A percentile compares a stretch with the other conserved stretches of the same genome.
These are phyloP conservation scores for Etheostoma spectabile DNA, from an alignment of 2,113 vertebrate species.

Conservation along the genomic window DNA sequence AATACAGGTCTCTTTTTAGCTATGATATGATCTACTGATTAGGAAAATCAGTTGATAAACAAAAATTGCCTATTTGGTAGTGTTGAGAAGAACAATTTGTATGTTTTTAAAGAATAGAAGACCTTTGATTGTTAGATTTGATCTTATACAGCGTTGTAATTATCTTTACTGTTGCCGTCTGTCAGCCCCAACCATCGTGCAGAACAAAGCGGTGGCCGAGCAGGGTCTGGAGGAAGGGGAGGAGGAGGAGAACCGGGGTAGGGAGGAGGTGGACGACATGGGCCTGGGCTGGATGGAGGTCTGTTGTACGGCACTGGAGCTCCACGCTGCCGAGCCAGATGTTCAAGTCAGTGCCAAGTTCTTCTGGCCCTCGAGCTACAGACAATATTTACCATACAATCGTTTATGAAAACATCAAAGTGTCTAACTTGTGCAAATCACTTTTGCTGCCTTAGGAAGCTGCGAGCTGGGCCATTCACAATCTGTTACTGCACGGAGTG, in stretches of 20 bases:
- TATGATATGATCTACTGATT: background rate
- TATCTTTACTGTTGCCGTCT: background rate
- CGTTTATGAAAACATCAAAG: background rate
- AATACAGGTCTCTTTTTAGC: no score
- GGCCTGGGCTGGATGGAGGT: constrained; percentile 89
- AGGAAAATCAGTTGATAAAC: background rate
- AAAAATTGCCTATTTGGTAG: background rate
- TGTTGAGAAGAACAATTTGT: background rate
- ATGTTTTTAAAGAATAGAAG: background rate
- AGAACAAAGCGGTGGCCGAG: constrained; percentile 83
- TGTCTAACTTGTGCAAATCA: background rate
- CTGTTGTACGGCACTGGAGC: constrained; percentile 89
- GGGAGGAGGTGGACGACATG: constrained; percentile 83
- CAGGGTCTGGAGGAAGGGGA: constrained; percentile 81
- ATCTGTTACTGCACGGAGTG: constrained; percentile 89
- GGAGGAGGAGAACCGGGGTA: constrained; percentile 84
- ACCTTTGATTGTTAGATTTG: background rate
- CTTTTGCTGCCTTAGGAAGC: constrained; percentile 86
- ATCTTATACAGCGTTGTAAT: background rate
- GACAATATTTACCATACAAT: background rate
- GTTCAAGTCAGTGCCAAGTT: constrained; percentile 87
- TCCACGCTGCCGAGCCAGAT: constrained; percentile 85
- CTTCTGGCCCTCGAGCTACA: rapidly evolving
- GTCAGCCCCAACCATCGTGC: constrained; percentile 92
- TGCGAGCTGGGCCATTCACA: constrained; percentile 93